Conservation (phyloP, 1,140 invertebrate genomes). For the Drosophila rufa region DNA sequence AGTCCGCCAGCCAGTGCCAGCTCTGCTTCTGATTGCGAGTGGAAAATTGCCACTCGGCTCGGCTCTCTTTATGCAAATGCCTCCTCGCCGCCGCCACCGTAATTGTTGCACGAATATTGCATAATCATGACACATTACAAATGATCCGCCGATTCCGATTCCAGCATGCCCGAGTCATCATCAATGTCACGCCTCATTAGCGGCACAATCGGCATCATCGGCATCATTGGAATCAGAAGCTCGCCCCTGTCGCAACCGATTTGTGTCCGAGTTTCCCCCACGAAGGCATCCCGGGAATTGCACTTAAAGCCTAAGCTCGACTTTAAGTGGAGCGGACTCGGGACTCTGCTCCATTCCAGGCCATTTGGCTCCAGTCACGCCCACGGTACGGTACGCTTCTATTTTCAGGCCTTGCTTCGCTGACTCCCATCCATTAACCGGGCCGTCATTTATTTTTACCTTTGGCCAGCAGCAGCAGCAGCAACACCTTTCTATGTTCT, state of each 20-base stretch:
- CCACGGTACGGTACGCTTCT: conserved; percentile 25
- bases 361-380: conserved; percentile 58
- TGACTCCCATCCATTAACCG: conserved; percentile 49
- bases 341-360: conserved; percentile 43
- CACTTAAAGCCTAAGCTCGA: conserved; percentile 2
- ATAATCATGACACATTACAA: conserved; percentile 78
- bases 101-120: conserved; percentile 81
- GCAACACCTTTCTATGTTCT: conserved; percentile 25
- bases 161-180: conserved; percentile 51
- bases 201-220: conserved; percentile 30
- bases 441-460: conserved; percentile 55
- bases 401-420: conserved; percentile 58
- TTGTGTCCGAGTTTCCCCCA: conserved; percentile 8
- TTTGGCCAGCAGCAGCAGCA: conserved; percentile 11
- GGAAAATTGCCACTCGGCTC: conserved; percentile 72
- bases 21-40: conserved; percentile 45
- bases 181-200: conserved; percentile 73
- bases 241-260: conserved; percentile 40
- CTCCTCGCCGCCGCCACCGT: conserved; percentile 31
- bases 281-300: background rate
- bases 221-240: conserved; percentile 38
- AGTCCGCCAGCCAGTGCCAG: conserved; percentile 1
- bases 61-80: conserved; percentile 73
- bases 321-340: conserved; percentile 3
- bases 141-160: conserved; percentile 64